Conservation (phyloP, 2,113 vertebrate species). For the Cygnus atratus region DNA sequence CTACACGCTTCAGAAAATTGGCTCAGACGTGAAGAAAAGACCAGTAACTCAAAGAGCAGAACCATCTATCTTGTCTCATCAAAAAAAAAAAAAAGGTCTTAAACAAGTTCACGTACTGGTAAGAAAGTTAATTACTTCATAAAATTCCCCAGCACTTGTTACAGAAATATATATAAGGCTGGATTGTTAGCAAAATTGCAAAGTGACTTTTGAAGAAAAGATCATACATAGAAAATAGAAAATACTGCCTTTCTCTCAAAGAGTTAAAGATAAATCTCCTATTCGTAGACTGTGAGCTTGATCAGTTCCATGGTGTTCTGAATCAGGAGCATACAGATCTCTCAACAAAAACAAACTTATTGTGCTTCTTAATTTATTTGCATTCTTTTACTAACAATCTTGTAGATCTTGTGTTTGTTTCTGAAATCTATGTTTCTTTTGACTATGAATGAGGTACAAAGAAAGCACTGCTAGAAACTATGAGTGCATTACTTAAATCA, state of each 20-base stretch:
- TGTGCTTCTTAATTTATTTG: not conserved
- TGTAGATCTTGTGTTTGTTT: not conserved
- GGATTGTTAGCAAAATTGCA: not conserved
- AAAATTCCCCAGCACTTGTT: not conserved
- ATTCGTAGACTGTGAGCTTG: not conserved
- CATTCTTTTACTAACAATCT: not conserved
- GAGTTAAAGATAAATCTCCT: not conserved
- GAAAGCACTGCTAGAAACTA: not conserved
- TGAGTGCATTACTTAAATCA: not conserved
- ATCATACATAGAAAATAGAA: not conserved
- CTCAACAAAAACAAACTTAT: not conserved
- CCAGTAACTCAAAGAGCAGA: not conserved
- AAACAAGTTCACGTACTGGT: not conserved
- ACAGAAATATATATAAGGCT: not conserved
- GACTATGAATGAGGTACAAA: not conserved
- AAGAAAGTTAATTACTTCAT: not conserved
- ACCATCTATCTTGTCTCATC: not conserved
- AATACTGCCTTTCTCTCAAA: not conserved
- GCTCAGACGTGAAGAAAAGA: not conserved
- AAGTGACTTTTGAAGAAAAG: not conserved
- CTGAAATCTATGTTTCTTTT: not conserved
- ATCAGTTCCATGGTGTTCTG: not conserved
- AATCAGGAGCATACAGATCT: not conserved
- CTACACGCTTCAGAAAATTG: not conserved
- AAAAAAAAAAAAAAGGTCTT: not conserved